Conservation (phyloP, 2,113 vertebrate species). For the Oryzias javanicus region DNA sequence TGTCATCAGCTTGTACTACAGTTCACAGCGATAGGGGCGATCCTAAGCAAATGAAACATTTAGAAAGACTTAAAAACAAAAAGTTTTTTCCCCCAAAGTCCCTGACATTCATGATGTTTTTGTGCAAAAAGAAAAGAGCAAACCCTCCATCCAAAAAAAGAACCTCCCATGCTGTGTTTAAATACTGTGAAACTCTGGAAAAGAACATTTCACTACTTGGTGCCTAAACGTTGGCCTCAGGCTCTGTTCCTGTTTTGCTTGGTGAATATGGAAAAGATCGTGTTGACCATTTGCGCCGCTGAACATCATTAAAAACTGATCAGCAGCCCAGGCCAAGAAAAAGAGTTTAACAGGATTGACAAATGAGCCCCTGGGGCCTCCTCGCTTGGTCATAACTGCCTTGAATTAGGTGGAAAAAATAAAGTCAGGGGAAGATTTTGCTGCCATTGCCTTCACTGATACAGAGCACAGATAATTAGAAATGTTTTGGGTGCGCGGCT, state of each 20-base stretch:
- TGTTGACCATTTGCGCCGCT: slow-evolving; percentile 16
- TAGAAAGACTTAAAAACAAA: too few relatives aligned
- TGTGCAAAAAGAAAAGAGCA: neutral
- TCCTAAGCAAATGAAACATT: too few relatives aligned
- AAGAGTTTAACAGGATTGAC: slow-evolving; percentile 43
- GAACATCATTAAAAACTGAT: slow-evolving; percentile 58
- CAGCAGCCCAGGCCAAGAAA: slow-evolving; percentile 24
- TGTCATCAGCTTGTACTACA: too few relatives aligned
- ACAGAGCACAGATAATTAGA: slow-evolving; percentile 20
- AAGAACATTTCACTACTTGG: neutral
- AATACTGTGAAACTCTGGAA: neutral
- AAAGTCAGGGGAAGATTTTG: neutral
- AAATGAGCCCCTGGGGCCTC: slow-evolving; percentile 35
- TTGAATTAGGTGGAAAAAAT: neutral
- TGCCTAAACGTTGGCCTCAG: neutral
- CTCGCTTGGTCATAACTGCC: slow-evolving; percentile 2
- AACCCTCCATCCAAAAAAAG: neutral
- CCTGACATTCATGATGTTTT: neutral
- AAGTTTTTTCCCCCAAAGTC: too few relatives aligned
- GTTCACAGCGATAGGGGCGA: too few relatives aligned
- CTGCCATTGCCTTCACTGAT: slow-evolving; percentile 20
- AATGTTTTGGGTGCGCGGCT: slow-evolving; percentile 8
- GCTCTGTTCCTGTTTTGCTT: neutral
- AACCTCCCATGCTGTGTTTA: neutral
- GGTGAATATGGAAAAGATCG: neutral